A percentile compares a stretch with the other conserved stretches of the same genome.
These are phyloP conservation scores for Sisyra nigra DNA, from an alignment of 2,888 invertebrate species.

Conservation along the genomic window DNA sequence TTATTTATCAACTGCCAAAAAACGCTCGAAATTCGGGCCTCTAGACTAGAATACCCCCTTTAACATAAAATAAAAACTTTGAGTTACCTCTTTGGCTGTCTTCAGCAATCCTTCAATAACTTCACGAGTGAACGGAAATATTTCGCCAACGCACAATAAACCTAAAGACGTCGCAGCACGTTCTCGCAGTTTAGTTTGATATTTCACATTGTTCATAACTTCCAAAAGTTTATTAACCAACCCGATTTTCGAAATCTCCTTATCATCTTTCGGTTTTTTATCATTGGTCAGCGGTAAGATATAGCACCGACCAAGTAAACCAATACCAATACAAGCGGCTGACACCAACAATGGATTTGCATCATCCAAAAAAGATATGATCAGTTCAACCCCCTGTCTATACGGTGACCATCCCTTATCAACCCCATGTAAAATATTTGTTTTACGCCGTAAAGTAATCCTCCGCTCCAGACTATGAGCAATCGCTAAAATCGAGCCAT, in stretches of 20 bases:
- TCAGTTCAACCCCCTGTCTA: conserved; percentile 35
- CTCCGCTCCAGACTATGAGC: conserved; percentile 55
- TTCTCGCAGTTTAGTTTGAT: conserved; percentile 57
- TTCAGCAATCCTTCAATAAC: conserved; percentile 61
- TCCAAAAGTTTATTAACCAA: conserved; percentile 54
- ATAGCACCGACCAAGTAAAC: conserved; percentile 50
- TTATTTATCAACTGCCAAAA: no score
- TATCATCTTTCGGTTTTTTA: conserved; percentile 27
- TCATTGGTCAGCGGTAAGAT: conserved; percentile 46
- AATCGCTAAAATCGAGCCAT: conserved; percentile 59
- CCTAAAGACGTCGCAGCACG: conserved; percentile 63
- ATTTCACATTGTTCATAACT: conserved; percentile 53
- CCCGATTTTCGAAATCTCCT: conserved; percentile 41
- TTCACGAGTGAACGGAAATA: conserved; percentile 51
- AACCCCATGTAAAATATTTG: conserved; percentile 20
- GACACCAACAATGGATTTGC: conserved; percentile 43
- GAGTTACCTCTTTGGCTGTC: conserved; percentile 62
- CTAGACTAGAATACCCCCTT: no score
- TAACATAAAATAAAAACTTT: no score
- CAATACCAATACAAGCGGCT: conserved; percentile 53
- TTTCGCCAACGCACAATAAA: conserved; percentile 67
- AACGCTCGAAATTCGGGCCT: no score
- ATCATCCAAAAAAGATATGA: conserved; percentile 45
- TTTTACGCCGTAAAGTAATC: conserved; percentile 31
- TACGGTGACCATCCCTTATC: conserved; percentile 40